These are phyloP conservation scores for Scelioninae gen. 2 DNA, from an alignment of 2,888 invertebrate species.

Conservation along the genomic window DNA sequence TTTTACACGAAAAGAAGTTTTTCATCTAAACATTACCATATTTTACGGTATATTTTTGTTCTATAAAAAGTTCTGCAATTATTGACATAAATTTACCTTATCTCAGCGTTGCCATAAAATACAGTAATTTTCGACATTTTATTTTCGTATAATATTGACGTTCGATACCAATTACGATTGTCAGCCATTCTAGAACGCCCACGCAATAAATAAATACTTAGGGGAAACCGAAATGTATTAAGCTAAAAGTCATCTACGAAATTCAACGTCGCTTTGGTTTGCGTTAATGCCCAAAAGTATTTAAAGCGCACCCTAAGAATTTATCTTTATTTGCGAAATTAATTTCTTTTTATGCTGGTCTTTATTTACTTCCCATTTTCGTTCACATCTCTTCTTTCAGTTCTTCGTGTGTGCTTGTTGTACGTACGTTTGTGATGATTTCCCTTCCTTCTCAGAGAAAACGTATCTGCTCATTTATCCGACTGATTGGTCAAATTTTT, in stretches of 20 bases:
- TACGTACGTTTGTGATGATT: conserved; percentile 28
- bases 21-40: too few species aligned
- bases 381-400: conserved; percentile 24
- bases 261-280: not conserved
- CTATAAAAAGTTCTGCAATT: too few species aligned
- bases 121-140: too few species aligned
- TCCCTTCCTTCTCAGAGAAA: conserved; percentile 26
- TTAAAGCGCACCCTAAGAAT: conserved; percentile 28
- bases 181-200: conserved; percentile 24
- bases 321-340: conserved; percentile 14
- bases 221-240: too few species aligned
- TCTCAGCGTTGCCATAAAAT: too few species aligned
- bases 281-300: not conserved
- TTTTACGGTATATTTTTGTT: too few species aligned
- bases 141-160: too few species aligned
- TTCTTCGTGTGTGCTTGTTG: conserved; percentile 43
- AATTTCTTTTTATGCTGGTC: conserved; percentile 45
- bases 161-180: conserved; percentile 31
- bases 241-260: not conserved
- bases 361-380: conserved; percentile 35
- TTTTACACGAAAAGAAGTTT: too few species aligned
- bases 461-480: too few species aligned
- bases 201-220: conserved; percentile 33
- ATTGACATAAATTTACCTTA: too few species aligned
- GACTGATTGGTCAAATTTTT: too few species aligned